Evolutionary conservation across 37 sponge, comb jelly and placozoan genomes (phyloP).

Genomic region (Chondrosia reniformis): DNA sequence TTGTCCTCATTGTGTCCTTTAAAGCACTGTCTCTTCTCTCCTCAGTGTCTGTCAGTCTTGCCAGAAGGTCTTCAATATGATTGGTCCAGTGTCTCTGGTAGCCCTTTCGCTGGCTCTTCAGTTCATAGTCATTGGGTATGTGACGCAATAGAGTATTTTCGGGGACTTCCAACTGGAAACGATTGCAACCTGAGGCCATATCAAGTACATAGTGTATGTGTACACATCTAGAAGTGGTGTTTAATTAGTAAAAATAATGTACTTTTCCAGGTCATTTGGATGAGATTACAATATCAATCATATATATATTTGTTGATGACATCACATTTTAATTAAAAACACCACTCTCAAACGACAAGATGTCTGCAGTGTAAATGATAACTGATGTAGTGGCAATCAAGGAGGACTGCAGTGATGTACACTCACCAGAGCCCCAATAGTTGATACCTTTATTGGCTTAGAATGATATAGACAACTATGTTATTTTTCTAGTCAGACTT

Average conservation of each 20-base stretch:
- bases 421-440: constrained; percentile 65
- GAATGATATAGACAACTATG: too few relatives aligned
- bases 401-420: too few relatives aligned
- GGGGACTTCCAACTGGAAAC: constrained; percentile 86
- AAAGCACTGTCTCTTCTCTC: constrained; percentile 75
- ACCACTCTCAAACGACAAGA: too few relatives aligned
- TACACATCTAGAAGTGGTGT: not conserved
- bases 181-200: constrained; percentile 32
- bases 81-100: constrained; percentile 64
- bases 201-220: not conserved
- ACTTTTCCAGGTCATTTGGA: too few relatives aligned
- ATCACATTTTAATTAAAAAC: too few relatives aligned
- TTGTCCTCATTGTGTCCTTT: constrained; percentile 79
- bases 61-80: constrained; percentile 49
- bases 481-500: too few relatives aligned
- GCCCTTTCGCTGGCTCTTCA: constrained; percentile 78
- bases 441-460: constrained; percentile 33
- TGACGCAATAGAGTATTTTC: constrained; percentile 24
- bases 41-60: constrained; percentile 49
- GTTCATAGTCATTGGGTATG: constrained; percentile 70
- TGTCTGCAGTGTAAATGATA: too few relatives aligned
- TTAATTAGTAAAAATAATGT: not conserved
- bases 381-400: too few relatives aligned
- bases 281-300: too few relatives aligned
- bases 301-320: too few relatives aligned